These are phyloP conservation scores for Heliconius himera DNA, from an alignment of 1,140 invertebrate genomes.

Conservation along the genomic window DNA sequence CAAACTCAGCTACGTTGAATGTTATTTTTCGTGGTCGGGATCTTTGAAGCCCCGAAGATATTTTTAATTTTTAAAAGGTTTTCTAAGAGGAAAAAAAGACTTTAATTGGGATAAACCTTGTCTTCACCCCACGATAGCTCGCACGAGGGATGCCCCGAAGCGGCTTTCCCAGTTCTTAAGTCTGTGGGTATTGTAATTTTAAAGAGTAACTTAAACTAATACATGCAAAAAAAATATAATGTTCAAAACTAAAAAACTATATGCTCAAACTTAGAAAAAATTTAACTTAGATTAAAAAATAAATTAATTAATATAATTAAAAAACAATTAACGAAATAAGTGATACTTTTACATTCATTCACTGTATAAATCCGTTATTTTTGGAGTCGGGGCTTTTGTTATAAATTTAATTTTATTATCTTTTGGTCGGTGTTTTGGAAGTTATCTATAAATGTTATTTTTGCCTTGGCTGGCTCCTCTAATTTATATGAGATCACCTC, in stretches of 20 bases:
- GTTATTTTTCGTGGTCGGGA: slow-evolving; percentile 42
- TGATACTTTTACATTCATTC: too few relatives aligned
- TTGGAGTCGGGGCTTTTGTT: too few relatives aligned
- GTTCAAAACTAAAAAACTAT: background rate
- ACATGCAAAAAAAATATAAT: background rate
- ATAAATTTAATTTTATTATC: too few relatives aligned
- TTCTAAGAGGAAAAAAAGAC: slow-evolving; percentile 54
- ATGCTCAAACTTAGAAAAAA: too few relatives aligned
- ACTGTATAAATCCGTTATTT: too few relatives aligned
- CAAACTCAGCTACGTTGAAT: background rate
- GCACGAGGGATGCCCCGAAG: slow-evolving; percentile 43
- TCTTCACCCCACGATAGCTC: slow-evolving; percentile 42
- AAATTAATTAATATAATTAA: too few relatives aligned
- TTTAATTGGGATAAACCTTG: slow-evolving; percentile 66
- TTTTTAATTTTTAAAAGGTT: slow-evolving; percentile 62
- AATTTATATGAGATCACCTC: too few relatives aligned
- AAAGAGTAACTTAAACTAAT: background rate
- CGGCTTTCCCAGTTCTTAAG: slow-evolving; percentile 7
- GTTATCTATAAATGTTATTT: too few relatives aligned
- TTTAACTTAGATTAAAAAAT: too few relatives aligned
- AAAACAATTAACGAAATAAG: too few relatives aligned
- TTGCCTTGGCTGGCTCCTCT: too few relatives aligned
- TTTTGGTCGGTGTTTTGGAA: too few relatives aligned
- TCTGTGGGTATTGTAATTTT: background rate
- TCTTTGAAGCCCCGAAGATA: slow-evolving; percentile 50